Evolutionary conservation across 2,797 vertebrate genomes (phyloP).

Genomic region (Sardinella longiceps): DNA sequence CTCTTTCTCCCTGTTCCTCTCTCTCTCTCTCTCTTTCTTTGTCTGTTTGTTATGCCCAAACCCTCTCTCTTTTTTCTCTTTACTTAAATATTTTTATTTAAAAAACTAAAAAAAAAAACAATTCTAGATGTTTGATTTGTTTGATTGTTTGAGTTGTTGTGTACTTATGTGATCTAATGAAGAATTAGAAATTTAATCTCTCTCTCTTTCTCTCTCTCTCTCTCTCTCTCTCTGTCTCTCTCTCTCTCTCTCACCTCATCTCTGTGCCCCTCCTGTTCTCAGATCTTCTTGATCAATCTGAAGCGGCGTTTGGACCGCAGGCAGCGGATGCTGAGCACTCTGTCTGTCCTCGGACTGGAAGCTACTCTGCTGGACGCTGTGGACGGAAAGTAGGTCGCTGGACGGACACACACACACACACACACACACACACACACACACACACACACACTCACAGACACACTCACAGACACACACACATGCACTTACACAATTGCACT

Average conservation of each 20-base stretch:
- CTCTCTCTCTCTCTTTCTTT: not conserved
- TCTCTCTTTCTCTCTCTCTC: not conserved
- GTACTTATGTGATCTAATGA: too few species aligned
- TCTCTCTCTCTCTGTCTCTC: not conserved
- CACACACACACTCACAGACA: not conserved
- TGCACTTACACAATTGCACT: not conserved
- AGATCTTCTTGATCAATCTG: constrained; percentile 95
- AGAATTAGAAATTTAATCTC: too few species aligned
- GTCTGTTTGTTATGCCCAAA: too few species aligned
- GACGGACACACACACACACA: not conserved
- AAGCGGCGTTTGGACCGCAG: constrained; percentile 89
- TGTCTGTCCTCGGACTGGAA: constrained; percentile 82
- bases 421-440: not conserved
- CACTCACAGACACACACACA: not conserved
- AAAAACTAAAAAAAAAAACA: too few species aligned
- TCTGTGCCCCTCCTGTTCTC: constrained; percentile 19
- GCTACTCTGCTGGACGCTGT: constrained; percentile 86
- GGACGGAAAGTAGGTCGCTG: constrained; percentile 89
- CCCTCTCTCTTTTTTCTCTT: too few species aligned
- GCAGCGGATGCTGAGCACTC: constrained; percentile 86
- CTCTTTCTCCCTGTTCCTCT: too few species aligned
- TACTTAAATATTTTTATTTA: too few species aligned
- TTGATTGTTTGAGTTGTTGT: too few species aligned
- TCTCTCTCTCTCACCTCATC: constrained; percentile 4
- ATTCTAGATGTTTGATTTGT: too few species aligned